Percentiles rank a stretch among this genome's conserved stretches.
Conservation (phyloP, 1,140 invertebrate species). For the Zaprionus gabonicus region DNA sequence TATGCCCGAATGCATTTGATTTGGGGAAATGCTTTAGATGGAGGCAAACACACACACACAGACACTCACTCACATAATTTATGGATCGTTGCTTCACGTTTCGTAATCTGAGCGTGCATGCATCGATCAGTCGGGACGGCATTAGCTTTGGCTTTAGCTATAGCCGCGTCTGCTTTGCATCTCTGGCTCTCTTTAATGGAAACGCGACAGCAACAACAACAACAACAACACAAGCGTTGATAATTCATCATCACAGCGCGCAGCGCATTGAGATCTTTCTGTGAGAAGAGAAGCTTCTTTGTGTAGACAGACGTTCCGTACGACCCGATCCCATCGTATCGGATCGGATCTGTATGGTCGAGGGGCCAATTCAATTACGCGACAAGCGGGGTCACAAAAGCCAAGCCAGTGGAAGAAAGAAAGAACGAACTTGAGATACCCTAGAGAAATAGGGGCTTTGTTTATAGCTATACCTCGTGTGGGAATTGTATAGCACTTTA, state of each 20-base stretch:
- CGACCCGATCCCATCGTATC: no score
- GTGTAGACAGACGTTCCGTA: conserved; percentile 10
- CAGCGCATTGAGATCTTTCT: conserved; percentile 10
- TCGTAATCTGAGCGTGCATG: conserved; percentile 13
- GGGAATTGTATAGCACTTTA: background rate
- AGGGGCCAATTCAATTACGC: conserved; percentile 41
- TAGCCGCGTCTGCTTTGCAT: conserved; percentile 1
- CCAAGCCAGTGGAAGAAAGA: background rate
- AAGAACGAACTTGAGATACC: background rate
- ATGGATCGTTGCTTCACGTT: conserved; percentile 5
- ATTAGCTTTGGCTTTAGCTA: background rate
- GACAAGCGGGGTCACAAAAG: conserved; percentile 33
- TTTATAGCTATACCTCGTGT: background rate
- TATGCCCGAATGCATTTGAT: conserved; percentile 27
- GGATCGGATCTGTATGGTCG: conserved; percentile 7
- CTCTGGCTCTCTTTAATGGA: background rate
- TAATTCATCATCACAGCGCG: conserved; percentile 43
- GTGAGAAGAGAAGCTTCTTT: conserved; percentile 19
- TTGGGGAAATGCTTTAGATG: conserved; percentile 3
- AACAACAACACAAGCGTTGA: conserved; percentile 34
- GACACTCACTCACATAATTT: background rate
- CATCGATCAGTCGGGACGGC: background rate
- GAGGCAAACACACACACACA: conserved; percentile 9
- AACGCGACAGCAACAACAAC: background rate
- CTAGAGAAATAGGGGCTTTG: background rate